Evolutionary conservation across 2,113 vertebrate species (phyloP).

Genomic region (Turdus rufiventris): DNA sequence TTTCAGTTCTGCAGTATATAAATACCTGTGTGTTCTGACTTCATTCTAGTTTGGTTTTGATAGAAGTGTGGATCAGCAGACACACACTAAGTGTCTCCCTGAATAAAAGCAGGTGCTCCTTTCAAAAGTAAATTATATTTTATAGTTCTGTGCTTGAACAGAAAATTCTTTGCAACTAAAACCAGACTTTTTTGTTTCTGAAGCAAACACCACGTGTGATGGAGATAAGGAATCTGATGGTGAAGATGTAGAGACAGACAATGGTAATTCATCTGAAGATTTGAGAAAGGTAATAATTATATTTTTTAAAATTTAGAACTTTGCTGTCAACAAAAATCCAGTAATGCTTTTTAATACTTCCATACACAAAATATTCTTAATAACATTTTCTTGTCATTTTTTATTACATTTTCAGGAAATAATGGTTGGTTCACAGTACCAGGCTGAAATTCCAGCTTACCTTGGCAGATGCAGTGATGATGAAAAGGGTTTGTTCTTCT

Average conservation of each 20-base stretch:
- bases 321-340: too few relatives aligned
- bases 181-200: not conserved
- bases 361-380: not conserved
- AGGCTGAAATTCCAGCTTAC: constrained; percentile 91
- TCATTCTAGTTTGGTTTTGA: not conserved
- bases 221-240: constrained; percentile 95
- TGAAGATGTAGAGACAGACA: constrained; percentile 83
- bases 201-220: constrained; percentile 91
- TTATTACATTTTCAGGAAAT: constrained; percentile 83
- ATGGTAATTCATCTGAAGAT: constrained; percentile 88
- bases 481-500: constrained; percentile 78
- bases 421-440: constrained; percentile 94
- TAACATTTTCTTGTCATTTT: not conserved
- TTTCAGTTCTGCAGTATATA: not conserved
- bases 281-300: constrained; percentile 83
- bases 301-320: not conserved
- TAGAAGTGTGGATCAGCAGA: not conserved
- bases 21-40: not conserved
- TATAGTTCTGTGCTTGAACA: not conserved
- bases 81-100: not conserved
- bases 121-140: not conserved
- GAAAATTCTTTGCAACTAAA: not conserved
- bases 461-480: constrained; percentile 79
- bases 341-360: not conserved
- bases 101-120: not conserved